These are phyloP conservation scores for Tachycineta bicolor DNA, from an alignment of 2,113 vertebrate genomes.

Conservation along the genomic window DNA sequence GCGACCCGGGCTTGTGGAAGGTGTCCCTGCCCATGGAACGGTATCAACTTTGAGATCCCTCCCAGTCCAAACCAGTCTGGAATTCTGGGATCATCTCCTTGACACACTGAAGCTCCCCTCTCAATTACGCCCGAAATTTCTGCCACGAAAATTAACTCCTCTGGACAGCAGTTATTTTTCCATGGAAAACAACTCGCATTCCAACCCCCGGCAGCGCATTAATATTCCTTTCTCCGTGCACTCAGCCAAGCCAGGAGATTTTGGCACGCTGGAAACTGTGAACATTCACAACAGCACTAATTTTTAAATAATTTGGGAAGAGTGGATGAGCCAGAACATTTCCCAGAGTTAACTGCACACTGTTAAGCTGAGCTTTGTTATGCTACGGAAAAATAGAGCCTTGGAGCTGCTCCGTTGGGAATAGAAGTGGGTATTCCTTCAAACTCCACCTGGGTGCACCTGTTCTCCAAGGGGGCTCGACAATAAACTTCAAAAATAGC, in stretches of 20 bases:
- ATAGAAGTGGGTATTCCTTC: background rate
- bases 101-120: background rate
- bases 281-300: background rate
- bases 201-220: background rate
- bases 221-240: background rate
- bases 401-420: background rate
- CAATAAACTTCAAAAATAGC: background rate
- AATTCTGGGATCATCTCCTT: background rate
- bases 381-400: background rate
- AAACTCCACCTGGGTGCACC: background rate
- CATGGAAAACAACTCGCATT: background rate
- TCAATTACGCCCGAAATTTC: background rate
- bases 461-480: background rate
- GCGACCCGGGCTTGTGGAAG: background rate
- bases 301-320: background rate
- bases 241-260: background rate
- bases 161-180: background rate
- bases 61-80: background rate
- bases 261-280: background rate
- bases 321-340: background rate
- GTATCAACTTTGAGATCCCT: fast-evolving
- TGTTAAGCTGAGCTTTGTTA: background rate
- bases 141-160: background rate
- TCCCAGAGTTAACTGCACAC: background rate
- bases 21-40: background rate